phyloP scores from a whole-genome alignment of 2,888 invertebrate species.

The Catocala fraxini region DNA sequence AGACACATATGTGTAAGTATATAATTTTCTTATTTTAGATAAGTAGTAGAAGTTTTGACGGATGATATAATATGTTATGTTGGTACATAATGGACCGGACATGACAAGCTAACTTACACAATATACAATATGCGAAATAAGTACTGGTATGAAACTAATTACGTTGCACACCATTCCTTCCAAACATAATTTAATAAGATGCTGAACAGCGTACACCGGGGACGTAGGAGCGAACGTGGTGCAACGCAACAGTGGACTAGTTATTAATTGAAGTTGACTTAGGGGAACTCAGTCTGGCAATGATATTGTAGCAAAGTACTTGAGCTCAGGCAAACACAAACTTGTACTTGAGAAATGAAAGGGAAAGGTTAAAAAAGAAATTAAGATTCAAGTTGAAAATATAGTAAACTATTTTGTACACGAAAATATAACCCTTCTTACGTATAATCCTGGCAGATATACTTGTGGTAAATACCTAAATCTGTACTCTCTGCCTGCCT shows the following conservation, averaged over 20 bases:
- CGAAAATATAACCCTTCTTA: too few relatives aligned
- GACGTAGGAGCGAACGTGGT: slow-evolving; percentile 35
- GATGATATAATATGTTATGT: slow-evolving; percentile 46
- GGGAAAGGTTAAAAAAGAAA: neutral
- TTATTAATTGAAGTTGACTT: slow-evolving; percentile 55
- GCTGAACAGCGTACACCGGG: neutral
- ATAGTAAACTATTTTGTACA: neutral
- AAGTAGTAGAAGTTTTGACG: slow-evolving; percentile 33
- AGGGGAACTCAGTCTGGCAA: slow-evolving; percentile 71
- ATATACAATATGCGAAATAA: slow-evolving; percentile 65
- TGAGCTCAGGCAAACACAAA: slow-evolving; percentile 25
- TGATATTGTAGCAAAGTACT: slow-evolving; percentile 48
- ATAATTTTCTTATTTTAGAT: slow-evolving; percentile 18
- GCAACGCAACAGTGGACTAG: slow-evolving; percentile 60
- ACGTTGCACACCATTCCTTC: slow-evolving; percentile 45
- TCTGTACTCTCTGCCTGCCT: too few relatives aligned
- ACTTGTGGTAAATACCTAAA: too few relatives aligned
- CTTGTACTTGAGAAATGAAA: slow-evolving; percentile 21
- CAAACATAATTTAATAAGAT: slow-evolving; percentile 30
- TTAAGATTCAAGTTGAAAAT: too few relatives aligned
- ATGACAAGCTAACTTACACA: slow-evolving; percentile 68
- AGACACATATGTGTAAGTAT: slow-evolving; percentile 20
- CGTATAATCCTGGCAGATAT: too few relatives aligned
- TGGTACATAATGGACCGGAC: slow-evolving; percentile 70
- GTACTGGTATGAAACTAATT: slow-evolving; percentile 57